A percentile compares a stretch with the other conserved stretches of the same genome.
These are phyloP conservation scores for Phoxinus phoxinus DNA, from an alignment of 2,113 vertebrate species.

Conservation along the genomic window DNA sequence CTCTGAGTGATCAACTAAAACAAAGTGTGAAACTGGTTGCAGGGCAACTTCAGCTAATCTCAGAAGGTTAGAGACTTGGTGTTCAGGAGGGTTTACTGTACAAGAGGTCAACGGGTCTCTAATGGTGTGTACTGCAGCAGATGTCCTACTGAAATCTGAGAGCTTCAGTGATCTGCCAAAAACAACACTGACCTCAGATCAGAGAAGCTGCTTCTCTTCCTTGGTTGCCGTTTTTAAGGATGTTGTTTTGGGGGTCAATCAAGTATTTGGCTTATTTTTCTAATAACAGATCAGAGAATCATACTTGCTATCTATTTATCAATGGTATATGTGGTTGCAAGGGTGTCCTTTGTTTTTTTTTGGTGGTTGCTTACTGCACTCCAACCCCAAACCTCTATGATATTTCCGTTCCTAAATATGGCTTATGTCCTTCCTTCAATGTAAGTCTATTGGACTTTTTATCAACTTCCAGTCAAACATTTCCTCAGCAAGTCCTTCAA, in stretches of 20 bases:
- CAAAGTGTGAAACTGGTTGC: slow-evolving; percentile 4
- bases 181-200: slow-evolving; percentile 35
- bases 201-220: background rate
- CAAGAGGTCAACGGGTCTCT: slow-evolving; percentile 46
- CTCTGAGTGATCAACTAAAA: background rate
- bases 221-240: background rate
- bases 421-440: background rate
- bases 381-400: background rate
- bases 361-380: background rate
- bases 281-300: background rate
- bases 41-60: background rate
- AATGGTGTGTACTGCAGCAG: slow-evolving; percentile 54
- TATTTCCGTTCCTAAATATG: background rate
- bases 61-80: background rate
- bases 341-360: background rate
- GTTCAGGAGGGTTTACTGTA: slow-evolving; percentile 28
- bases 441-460: background rate
- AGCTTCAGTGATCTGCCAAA: slow-evolving; percentile 33
- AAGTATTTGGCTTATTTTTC: background rate
- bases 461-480: background rate
- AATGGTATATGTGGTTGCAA: background rate
- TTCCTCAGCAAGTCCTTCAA: background rate
- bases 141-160: slow-evolving; percentile 51
- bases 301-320: background rate
- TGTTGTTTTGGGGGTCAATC: background rate